Conservation (phyloP, 2,113 vertebrate species). For the Podilymbus podiceps region DNA sequence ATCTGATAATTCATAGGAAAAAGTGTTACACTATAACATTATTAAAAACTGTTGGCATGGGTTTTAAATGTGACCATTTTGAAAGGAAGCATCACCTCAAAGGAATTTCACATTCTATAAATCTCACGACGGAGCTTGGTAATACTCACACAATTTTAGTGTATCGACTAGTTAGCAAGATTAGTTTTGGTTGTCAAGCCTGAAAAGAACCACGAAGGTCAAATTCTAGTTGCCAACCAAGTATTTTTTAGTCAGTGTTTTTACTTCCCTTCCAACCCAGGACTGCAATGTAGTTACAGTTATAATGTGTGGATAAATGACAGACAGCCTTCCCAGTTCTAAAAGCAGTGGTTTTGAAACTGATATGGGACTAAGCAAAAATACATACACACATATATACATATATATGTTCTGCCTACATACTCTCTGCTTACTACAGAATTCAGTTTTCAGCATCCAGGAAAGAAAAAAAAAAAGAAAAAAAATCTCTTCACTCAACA, state of each 20-base stretch:
- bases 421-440: not conserved
- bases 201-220: not conserved
- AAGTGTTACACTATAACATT: not conserved
- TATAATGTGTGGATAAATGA: not conserved
- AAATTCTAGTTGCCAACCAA: not conserved
- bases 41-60: not conserved
- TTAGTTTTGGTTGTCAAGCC: not conserved
- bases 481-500: not conserved
- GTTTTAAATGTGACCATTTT: not conserved
- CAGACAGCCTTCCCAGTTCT: rapidly evolving
- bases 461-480: not conserved
- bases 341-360: not conserved
- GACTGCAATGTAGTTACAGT: not conserved
- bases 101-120: not conserved
- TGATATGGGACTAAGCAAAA: not conserved
- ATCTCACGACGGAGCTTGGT: not conserved
- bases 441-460: not conserved
- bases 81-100: not conserved
- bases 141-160: not conserved
- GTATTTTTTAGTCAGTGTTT: not conserved
- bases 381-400: not conserved
- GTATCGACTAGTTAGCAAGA: not conserved
- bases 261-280: not conserved
- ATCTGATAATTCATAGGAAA: not conserved
- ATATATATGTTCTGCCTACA: not conserved